Evolutionary conservation across 2,797 vertebrate genomes (phyloP), one percentile per base, ranked within the genome.

Genomic region (Bovichtus variegatus): DNA sequence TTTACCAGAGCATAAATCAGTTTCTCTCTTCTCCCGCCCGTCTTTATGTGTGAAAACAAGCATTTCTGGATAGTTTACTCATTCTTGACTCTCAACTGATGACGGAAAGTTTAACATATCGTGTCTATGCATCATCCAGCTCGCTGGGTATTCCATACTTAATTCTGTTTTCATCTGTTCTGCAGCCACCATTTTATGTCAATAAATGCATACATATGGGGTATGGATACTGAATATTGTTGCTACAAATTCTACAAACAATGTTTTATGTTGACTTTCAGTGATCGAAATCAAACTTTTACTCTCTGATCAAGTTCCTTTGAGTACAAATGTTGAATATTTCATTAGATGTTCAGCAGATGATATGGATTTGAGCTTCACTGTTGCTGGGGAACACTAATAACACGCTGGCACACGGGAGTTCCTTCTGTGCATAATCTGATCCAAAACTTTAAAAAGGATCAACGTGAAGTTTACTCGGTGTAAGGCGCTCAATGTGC

Each of bases 401-500:
- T 70, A 75, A 59, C 23, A 73, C 23, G 31, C 27, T 72, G 71
- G 44, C 19, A 61, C 23, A 31, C 31, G 15, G 2, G 3, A 66
- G 9, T 41, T 62, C 15, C 59, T 59, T 78, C 55, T 82, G 65
- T 63, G 34, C 12, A 43, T 80, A 89, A 91, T 87, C 85, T 78
- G 63, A 87, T 89, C 53, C 41, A 43, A 88, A 89, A 82, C 73
- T 51, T 78, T 65, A 82, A 73, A 85, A 78, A 64, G 44, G 81
- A 89, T 89, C 80, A 76, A 66, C 78, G 51, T 50, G 73, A 75
- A 71, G 44, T 87, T 83, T 73, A 80, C 53, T 29, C n/a, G 7
- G 63, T 6, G 16, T 87, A 90, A 88, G 64, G 47, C 0, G 40
- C 76, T 83, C 61, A 86, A 50, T 38, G 27, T 74, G 78, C 71